Evolutionary conservation across 2,888 invertebrate genomes (phyloP).

Genomic region (Brenthis hecate): DNA sequence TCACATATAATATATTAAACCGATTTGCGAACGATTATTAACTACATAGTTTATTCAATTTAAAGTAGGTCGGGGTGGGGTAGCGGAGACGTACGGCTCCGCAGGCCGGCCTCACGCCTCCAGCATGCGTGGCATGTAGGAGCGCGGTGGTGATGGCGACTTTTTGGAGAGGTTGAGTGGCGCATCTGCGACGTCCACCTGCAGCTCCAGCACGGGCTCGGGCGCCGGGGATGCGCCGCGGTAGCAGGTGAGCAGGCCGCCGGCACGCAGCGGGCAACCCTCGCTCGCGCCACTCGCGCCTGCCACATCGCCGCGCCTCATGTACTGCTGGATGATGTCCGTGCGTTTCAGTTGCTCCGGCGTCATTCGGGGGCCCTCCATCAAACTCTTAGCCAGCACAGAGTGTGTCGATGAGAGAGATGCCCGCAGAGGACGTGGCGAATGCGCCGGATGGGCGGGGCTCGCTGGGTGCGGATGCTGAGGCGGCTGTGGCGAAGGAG

Average conservation of each 20-base stretch:
- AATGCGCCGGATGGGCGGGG: constrained; percentile 75
- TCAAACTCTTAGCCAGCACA: constrained; percentile 93
- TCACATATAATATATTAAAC: constrained; percentile 87
- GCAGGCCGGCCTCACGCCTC: constrained; percentile 84
- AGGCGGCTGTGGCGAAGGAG: constrained; percentile 80
- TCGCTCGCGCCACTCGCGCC: constrained; percentile 76
- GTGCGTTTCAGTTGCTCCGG: constrained; percentile 95
- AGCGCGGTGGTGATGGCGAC: constrained; percentile 84
- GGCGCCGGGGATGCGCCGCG: constrained; percentile 74
- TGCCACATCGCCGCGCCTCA: constrained; percentile 88
- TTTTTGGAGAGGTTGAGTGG: constrained; percentile 95
- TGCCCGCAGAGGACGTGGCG: constrained; percentile 78
- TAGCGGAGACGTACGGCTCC: constrained; percentile 77
- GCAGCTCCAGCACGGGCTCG: constrained; percentile 77
- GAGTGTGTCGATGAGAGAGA: constrained; percentile 93
- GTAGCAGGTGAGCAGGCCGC: constrained; percentile 62
- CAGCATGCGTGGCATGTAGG: constrained; percentile 84
- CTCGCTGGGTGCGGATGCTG: constrained; percentile 75
- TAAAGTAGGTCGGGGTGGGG: constrained; percentile 81
- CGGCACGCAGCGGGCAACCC: constrained; percentile 69
- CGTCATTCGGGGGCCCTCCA: constrained; percentile 97
- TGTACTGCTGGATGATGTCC: constrained; percentile 95
- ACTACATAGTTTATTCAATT: constrained; percentile 76
- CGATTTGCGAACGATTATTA: constrained; percentile 82
- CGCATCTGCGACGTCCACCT: constrained; percentile 92